phyloP scores from a whole-genome alignment of 2,888 invertebrate species.

The Phengaris arion region DNA sequence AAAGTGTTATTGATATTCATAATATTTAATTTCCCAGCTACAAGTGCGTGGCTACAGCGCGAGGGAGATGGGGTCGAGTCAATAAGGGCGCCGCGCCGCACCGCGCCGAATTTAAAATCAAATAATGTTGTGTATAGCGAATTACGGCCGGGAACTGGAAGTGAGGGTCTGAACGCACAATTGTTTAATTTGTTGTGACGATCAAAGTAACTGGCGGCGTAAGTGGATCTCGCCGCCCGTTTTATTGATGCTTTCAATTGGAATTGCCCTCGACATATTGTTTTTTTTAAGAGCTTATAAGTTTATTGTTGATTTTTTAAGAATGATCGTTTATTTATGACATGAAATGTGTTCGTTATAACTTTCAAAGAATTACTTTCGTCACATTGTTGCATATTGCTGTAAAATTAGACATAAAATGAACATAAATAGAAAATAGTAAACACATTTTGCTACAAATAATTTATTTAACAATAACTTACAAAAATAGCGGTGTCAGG shows the following conservation, averaged over 20 bases:
- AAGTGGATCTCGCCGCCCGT: slow-evolving; percentile 15
- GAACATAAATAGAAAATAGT: neutral
- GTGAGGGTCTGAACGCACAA: slow-evolving; percentile 32
- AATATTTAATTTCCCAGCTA: neutral
- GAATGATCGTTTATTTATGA: neutral
- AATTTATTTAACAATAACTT: neutral
- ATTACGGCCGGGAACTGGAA: slow-evolving; percentile 46
- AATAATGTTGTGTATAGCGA: slow-evolving; percentile 73
- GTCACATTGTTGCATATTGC: neutral
- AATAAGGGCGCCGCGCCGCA: slow-evolving; percentile 58
- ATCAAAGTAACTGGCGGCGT: slow-evolving; percentile 34
- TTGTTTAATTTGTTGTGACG: slow-evolving; percentile 41
- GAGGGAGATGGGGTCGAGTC: slow-evolving; percentile 45
- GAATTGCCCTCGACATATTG: slow-evolving; percentile 2
- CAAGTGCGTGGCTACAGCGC: slow-evolving; percentile 19
- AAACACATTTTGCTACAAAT: neutral
- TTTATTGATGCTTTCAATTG: slow-evolving; percentile 5
- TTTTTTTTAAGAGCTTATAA: neutral
- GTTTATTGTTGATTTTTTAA: neutral
- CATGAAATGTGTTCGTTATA: too few species aligned
- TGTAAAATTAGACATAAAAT: neutral
- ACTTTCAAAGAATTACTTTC: neutral
- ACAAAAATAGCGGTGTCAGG: neutral
- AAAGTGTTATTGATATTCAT: neutral
- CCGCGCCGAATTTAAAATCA: slow-evolving; percentile 73